phyloP scores from a whole-genome alignment of 2,888 invertebrate species.

The Zygaena filipendulae region DNA sequence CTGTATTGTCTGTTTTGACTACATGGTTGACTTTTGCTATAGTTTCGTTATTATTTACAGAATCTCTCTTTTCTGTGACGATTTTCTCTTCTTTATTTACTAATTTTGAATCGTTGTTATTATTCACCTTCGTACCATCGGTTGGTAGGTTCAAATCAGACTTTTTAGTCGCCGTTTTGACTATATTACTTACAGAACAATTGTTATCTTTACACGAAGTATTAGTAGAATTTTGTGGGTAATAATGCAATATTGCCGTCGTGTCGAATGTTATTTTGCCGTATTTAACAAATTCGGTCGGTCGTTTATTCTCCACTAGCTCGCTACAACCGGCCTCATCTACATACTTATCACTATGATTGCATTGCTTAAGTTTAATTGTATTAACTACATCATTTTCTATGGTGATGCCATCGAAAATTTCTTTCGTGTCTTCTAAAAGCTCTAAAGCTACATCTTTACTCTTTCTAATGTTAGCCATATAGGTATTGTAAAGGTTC shows the following conservation, averaged over 20 bases:
- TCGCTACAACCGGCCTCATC: constrained; percentile 43
- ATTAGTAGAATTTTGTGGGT: constrained; percentile 37
- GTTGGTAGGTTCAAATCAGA: constrained; percentile 34
- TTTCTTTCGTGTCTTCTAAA: constrained; percentile 48
- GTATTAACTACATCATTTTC: constrained; percentile 23
- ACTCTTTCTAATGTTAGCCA: constrained; percentile 50
- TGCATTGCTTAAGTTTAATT: constrained; percentile 26
- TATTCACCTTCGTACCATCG: constrained; percentile 26
- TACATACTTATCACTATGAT: constrained; percentile 30
- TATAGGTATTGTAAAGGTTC: constrained; percentile 53
- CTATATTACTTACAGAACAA: background rate
- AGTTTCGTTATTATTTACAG: constrained; percentile 42
- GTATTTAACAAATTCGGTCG: constrained; percentile 48
- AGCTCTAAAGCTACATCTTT: constrained; percentile 48
- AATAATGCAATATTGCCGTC: constrained; percentile 56
- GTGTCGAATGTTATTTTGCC: constrained; percentile 59
- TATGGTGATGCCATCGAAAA: constrained; percentile 29
- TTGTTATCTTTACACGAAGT: constrained; percentile 1
- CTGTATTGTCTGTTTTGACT: constrained; percentile 24
- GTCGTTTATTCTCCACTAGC: constrained; percentile 29
- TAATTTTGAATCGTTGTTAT: constrained; percentile 38
- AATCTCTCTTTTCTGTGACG: constrained; percentile 27
- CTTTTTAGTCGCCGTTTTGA: constrained; percentile 29
- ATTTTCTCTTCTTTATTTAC: constrained; percentile 21
- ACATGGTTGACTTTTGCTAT: constrained; percentile 24